Conservation (phyloP, 2,113 vertebrate genomes). For the Hemicordylus capensis region DNA sequence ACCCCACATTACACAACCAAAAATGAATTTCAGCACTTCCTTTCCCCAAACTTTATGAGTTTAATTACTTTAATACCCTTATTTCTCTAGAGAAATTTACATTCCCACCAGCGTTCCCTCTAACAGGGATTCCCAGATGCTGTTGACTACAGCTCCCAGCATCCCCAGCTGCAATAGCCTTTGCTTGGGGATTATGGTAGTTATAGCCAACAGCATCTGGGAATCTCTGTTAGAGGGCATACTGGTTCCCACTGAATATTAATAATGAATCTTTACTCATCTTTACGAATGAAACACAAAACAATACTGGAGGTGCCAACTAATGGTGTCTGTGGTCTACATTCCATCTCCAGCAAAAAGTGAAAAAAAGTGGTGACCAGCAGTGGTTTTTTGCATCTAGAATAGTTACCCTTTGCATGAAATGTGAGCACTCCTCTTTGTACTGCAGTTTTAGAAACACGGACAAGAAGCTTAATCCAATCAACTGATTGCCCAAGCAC, state of each 20-base stretch:
- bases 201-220: too few relatives aligned
- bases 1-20: not conserved
- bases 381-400: not conserved
- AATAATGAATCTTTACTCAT: too few relatives aligned
- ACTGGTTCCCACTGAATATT: conserved; percentile 29
- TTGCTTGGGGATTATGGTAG: too few relatives aligned
- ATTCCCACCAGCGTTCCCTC: too few relatives aligned
- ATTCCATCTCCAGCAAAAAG: not conserved
- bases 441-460: not conserved
- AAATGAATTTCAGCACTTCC: conserved; percentile 5
- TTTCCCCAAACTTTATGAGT: conserved; percentile 5
- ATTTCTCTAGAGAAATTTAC: conserved; percentile 4
- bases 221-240: too few relatives aligned
- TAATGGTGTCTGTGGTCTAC: too few relatives aligned
- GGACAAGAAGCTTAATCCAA: not conserved
- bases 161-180: too few relatives aligned
- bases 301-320: not conserved
- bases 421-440: not conserved
- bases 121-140: too few relatives aligned
- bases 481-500: too few relatives aligned
- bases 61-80: conserved; percentile 25
- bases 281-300: conserved; percentile 43
- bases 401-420: not conserved
- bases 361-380: not conserved
- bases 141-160: too few relatives aligned